Conservation (phyloP, 2,797 vertebrate genomes). For the Ctenochaetus hawaiiensis region DNA sequence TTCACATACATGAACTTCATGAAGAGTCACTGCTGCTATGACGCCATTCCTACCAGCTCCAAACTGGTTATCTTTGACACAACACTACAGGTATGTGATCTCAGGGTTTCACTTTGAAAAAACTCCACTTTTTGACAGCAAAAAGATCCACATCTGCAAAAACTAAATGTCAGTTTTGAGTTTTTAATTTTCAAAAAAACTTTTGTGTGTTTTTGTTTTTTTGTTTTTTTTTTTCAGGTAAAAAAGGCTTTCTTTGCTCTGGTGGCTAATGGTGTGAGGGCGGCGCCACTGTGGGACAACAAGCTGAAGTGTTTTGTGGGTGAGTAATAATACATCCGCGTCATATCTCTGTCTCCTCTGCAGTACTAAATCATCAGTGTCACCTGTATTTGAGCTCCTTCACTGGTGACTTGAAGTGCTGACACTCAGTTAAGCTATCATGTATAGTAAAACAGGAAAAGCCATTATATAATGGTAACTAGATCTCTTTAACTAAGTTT, state of each 20-base stretch:
- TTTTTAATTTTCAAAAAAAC: neutral
- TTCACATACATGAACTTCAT: constrained; percentile 95
- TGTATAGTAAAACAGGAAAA: no score
- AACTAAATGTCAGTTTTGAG: neutral
- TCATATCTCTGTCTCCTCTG: neutral
- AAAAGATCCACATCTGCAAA: neutral
- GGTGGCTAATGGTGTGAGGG: constrained; percentile 95
- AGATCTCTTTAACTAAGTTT: neutral
- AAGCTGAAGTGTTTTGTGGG: constrained; percentile 98
- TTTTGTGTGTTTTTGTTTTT: constrained; percentile 25
- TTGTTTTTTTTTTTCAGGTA: constrained; percentile 82
- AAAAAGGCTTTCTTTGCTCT: constrained; percentile 99
- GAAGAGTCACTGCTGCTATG: constrained; percentile 93
- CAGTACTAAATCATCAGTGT: neutral
- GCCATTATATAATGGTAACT: no score
- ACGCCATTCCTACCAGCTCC: constrained; percentile 95
- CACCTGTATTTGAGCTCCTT: neutral
- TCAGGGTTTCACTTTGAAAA: no score
- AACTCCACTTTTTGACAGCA: neutral
- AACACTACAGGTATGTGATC: constrained; percentile 87
- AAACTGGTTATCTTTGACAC: constrained; percentile 96
- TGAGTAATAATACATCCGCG: constrained; percentile 66
- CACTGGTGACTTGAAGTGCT: neutral
- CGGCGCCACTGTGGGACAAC: constrained; percentile 97
- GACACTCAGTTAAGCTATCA: no score